Conservation (phyloP, 2,113 vertebrate species). For the Verasper variegatus region DNA sequence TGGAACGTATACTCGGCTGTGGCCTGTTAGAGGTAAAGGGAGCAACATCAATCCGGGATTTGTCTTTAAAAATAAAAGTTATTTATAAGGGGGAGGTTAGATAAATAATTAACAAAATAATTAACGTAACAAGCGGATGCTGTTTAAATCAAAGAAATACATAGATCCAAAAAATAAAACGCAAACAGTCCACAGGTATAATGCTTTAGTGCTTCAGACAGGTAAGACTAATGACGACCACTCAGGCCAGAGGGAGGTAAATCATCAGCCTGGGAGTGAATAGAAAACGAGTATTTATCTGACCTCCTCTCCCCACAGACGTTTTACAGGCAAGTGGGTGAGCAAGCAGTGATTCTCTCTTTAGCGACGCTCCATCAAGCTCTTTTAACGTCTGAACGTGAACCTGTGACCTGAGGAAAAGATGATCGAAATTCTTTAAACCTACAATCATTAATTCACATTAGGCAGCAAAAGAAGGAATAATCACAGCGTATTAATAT, state of each 20-base stretch:
- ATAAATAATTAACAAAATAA: too few species aligned
- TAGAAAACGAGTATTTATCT: conserved; percentile 24
- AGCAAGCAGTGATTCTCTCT: background rate
- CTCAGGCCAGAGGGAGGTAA: conserved; percentile 33
- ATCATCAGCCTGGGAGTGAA: conserved; percentile 61
- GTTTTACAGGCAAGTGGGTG: conserved; percentile 11
- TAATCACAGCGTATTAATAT: background rate
- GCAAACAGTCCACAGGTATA: background rate
- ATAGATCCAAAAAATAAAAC: too few species aligned
- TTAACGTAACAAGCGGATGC: too few species aligned
- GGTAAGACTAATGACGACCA: conserved; percentile 44
- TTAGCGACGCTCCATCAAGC: background rate
- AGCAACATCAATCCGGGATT: too few species aligned
- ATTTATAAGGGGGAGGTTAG: too few species aligned
- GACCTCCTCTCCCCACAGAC: conserved; percentile 14
- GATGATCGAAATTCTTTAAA: background rate
- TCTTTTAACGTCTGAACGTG: background rate
- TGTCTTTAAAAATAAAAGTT: too few species aligned
- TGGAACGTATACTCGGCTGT: too few species aligned
- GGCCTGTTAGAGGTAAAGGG: too few species aligned
- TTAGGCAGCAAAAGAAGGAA: background rate
- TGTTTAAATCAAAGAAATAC: too few species aligned
- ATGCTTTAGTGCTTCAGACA: background rate
- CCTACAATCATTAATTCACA: background rate
- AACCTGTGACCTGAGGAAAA: background rate